Conservation (phyloP, 2,797 vertebrate species). For the Rhinophrynus dorsalis region DNA sequence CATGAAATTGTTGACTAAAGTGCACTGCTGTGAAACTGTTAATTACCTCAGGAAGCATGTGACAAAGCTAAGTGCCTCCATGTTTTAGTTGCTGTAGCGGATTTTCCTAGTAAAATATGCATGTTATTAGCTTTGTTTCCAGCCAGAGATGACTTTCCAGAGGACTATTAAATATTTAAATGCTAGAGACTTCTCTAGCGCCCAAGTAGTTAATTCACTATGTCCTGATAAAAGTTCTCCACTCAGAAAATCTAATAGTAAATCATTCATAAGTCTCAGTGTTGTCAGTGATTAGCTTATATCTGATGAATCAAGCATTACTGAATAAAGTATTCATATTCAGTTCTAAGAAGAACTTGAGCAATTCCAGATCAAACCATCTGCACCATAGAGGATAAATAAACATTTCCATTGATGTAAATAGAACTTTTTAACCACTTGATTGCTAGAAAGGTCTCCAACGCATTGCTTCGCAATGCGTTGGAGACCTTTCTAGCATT, state of each 20-base stretch:
- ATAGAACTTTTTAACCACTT: no score
- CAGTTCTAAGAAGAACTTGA: no score
- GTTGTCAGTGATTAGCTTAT: conserved; percentile 37
- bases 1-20: background rate
- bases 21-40: background rate
- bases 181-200: no score
- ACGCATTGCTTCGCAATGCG: no score
- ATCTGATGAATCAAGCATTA: conserved; percentile 1
- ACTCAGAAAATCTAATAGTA: background rate
- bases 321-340: background rate
- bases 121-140: conserved; percentile 4
- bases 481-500: no score
- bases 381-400: no score
- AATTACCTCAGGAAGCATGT: background rate
- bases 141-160: background rate
- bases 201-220: conserved; percentile 30
- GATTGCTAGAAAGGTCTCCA: no score
- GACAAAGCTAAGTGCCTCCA: background rate
- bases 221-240: conserved; percentile 4
- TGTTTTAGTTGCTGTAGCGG: background rate
- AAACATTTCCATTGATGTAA: no score
- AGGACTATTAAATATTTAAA: no score
- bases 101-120: conserved; percentile 16
- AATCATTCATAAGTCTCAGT: conserved; percentile 16
- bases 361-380: no score